Evolutionary conservation across 2,797 vertebrate genomes (phyloP), one percentile per base, ranked within the genome.

Genomic region (Lepilemur septentrionalis): DNA sequence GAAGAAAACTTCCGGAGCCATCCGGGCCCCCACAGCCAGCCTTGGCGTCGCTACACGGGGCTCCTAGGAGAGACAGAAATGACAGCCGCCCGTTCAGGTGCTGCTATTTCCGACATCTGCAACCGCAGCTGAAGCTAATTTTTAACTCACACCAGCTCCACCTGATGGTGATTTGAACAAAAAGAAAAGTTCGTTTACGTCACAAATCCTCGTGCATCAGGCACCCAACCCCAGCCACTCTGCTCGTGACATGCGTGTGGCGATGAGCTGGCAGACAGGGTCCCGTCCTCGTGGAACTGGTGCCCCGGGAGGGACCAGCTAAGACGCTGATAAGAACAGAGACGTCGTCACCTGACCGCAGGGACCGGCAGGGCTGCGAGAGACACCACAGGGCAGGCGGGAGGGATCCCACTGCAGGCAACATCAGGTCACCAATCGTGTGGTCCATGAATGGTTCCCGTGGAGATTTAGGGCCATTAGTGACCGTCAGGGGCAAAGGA

Each of bases 201-300:
- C n/a, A 14, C 73, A 13, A 50, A n/a, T 20, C 13, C 22, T 50
- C 50, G 3, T 23, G 0, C 6, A 14, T n/a, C 73, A 7, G 46
- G 2, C 46, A 23, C 17, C 18, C 50, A 32, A 50, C 18, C 0
- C 18, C 2, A 17, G 9, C 20, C 30, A 6, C 46, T n/a, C 46
- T n/a, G 32, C 18, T 0, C 11, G 11, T n/a, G 1, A 4, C 32
- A 12, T 22, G 7, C 30, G 20, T 7, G n/a, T 5, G 0, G 10
- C 0, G 10, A 50, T 2, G 10, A 48, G 20, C 9, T 22, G 2
- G 18, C 30, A n/a, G 43, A 9, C 30, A 12, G 5, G 20, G 46
- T 22, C 5, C 46, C n/a, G 30, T 50, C 30, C 73, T 12, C 30
- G 17, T 2, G 25, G 9, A 28, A 3, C 25, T 57, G 8, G 4